Evolutionary conservation across 2,113 vertebrate genomes (phyloP).

Genomic region (Lonchura striata): DNA sequence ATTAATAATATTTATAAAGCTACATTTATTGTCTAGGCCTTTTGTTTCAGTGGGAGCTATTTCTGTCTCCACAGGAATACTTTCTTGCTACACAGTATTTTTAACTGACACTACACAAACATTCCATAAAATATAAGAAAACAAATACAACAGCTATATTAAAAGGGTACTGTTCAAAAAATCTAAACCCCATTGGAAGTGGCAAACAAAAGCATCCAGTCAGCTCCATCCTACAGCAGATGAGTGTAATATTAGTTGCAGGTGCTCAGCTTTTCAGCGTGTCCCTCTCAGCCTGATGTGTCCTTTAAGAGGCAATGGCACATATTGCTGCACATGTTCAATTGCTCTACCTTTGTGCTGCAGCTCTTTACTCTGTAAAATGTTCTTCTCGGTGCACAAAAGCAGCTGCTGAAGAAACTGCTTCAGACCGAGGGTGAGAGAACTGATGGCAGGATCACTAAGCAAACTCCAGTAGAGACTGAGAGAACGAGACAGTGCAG

Average conservation of each 20-base stretch:
- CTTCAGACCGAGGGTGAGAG: neutral
- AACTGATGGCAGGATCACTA: neutral
- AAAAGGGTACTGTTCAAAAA: neutral
- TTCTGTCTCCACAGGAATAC: neutral
- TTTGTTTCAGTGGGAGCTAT: neutral
- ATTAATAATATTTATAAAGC: neutral
- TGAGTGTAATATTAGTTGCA: conserved; percentile 19
- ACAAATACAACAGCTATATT: neutral
- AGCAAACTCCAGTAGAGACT: conserved; percentile 2
- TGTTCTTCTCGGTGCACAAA: conserved; percentile 51
- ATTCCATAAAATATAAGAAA: neutral
- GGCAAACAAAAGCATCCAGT: conserved; percentile 20
- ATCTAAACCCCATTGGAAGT: neutral
- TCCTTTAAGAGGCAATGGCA: conserved; percentile 33
- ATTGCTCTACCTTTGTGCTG: conserved; percentile 62
- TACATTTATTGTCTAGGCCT: neutral
- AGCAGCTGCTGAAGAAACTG: conserved; percentile 55
- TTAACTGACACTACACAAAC: neutral
- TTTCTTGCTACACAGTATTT: neutral
- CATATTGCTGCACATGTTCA: neutral
- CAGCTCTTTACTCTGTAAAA: conserved; percentile 23
- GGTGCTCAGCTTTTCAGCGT: conserved; percentile 40
- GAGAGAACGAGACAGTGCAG: neutral
- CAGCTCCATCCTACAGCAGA: neutral
- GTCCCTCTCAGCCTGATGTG: neutral